Evolutionary conservation across 53 echinoderm and acorn worm genomes (phyloP).

Genomic region (Stichopus horrens): DNA sequence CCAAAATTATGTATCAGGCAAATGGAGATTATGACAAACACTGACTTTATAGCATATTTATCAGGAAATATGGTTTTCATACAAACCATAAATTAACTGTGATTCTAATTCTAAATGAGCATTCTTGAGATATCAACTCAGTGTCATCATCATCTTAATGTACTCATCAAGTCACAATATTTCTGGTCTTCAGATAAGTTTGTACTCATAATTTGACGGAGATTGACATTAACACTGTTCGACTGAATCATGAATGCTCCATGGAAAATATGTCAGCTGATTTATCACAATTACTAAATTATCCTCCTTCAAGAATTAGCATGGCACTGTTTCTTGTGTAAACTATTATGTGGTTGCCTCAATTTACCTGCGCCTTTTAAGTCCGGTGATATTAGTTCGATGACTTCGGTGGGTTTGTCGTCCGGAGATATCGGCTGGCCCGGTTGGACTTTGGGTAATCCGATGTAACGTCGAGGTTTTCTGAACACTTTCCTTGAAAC

Average conservation of each 20-base stretch:
- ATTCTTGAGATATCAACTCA: too few species aligned
- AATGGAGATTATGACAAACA: too few species aligned
- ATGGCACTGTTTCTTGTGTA: background rate
- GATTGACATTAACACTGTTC: background rate
- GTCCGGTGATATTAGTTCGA: slow-evolving; percentile 37
- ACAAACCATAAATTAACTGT: too few species aligned
- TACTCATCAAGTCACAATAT: too few species aligned
- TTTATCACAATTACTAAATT: background rate
- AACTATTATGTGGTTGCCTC: background rate
- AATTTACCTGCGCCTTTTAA: slow-evolving; percentile 24
- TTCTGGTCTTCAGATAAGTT: too few species aligned
- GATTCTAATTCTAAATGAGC: too few species aligned
- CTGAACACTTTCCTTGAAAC: slow-evolving; percentile 86
- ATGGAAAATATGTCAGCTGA: background rate
- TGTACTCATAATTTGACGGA: too few species aligned
- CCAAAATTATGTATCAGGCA: too few species aligned
- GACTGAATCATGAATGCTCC: background rate
- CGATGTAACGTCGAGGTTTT: slow-evolving; percentile 79
- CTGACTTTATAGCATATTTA: too few species aligned
- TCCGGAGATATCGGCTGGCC: slow-evolving; percentile 34
- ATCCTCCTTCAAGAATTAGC: background rate
- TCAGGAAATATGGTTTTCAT: too few species aligned
- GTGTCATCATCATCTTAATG: too few species aligned
- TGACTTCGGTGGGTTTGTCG: slow-evolving; percentile 30
- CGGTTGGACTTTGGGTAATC: slow-evolving; percentile 55